phyloP scores from a whole-genome alignment of 1,140 invertebrate species.

The Brachionus sp. region DNA sequence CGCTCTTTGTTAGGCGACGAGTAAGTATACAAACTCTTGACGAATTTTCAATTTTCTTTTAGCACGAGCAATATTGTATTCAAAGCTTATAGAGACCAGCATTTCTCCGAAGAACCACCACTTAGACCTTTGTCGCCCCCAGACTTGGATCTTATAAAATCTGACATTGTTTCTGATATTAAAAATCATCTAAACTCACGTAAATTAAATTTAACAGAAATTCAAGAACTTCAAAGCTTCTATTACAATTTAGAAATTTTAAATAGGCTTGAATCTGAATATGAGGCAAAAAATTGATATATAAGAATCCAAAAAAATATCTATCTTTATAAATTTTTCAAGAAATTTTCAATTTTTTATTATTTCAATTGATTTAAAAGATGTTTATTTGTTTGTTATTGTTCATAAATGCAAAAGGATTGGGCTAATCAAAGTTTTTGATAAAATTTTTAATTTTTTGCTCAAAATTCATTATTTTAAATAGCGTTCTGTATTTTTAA shows the following conservation, averaged over 20 bases:
- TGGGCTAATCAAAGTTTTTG: no score
- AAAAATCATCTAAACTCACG: conserved; percentile 34
- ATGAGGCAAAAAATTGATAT: no score
- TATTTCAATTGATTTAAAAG: no score
- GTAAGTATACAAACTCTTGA: background rate
- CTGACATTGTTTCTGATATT: background rate
- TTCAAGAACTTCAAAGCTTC: background rate
- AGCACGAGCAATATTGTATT: background rate
- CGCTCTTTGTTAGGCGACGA: background rate
- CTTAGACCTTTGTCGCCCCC: background rate
- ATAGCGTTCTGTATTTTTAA: no score
- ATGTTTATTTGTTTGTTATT: no score
- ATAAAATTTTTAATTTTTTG: no score
- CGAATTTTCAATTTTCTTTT: background rate
- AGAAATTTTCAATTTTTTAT: no score
- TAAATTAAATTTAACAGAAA: background rate
- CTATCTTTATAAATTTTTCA: no score
- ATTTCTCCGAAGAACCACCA: background rate
- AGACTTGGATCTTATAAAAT: conserved; percentile 9
- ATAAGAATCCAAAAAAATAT: no score
- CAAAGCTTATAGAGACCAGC: background rate
- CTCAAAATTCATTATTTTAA: no score
- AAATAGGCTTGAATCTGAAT: no score
- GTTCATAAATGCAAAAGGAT: no score
- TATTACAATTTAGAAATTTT: background rate